Conservation (phyloP, 1,140 invertebrate genomes). For the Plectrocnemia conspersa region DNA sequence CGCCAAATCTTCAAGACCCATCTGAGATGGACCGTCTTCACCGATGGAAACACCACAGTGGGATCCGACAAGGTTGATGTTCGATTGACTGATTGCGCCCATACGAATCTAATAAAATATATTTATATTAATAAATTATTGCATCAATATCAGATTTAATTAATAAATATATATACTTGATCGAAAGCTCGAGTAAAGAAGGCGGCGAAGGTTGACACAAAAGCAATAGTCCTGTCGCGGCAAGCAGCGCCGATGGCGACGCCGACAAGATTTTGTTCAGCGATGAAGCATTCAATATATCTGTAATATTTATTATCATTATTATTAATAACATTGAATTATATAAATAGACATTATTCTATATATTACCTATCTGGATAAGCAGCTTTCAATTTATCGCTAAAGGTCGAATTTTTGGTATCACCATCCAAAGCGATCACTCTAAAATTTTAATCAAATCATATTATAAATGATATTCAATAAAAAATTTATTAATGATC, state of each 20-base stretch:
- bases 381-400: constrained; percentile 83
- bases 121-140: neutral
- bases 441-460: constrained; percentile 41
- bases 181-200: constrained; percentile 97
- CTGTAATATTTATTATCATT: constrained; percentile 42
- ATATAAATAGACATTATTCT: neutral
- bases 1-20: constrained; percentile 97
- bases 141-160: neutral
- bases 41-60: constrained; percentile 95
- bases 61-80: constrained; percentile 93
- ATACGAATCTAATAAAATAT: constrained; percentile 77
- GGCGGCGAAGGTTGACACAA: constrained; percentile 95
- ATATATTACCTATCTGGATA: constrained; percentile 53
- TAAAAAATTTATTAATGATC: neutral
- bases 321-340: neutral
- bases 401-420: constrained; percentile 97
- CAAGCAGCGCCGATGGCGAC: constrained; percentile 91
- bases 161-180: constrained; percentile 56
- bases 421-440: constrained; percentile 94
- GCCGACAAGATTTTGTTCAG: constrained; percentile 96
- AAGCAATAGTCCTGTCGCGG: constrained; percentile 82
- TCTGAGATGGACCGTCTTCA: constrained; percentile 98
- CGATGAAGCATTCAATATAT: constrained; percentile 98
- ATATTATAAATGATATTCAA: neutral
- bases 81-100: constrained; percentile 97